These are phyloP conservation scores for Melipona quadrifasciata DNA, from an alignment of 1,140 invertebrate species.

Conservation along the genomic window DNA sequence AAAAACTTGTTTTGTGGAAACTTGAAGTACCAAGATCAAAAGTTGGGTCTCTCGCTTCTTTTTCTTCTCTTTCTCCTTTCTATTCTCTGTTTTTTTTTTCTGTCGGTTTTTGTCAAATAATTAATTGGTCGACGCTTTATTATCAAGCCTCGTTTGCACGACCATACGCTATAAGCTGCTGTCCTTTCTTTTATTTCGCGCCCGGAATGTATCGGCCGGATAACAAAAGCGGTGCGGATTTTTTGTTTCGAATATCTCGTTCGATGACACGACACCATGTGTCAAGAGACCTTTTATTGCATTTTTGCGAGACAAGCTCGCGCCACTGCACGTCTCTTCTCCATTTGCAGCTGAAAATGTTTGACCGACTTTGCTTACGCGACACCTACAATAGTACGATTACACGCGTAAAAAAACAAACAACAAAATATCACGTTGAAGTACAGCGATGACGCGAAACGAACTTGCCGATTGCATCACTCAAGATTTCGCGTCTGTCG, in stretches of 20 bases:
- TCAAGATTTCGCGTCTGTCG: neutral
- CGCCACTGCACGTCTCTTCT: neutral
- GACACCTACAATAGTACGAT: neutral
- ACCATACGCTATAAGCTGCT: too few relatives aligned
- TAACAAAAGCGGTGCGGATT: conserved; percentile 9
- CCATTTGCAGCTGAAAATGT: conserved; percentile 12
- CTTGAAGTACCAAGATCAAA: too few relatives aligned
- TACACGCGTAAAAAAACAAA: conserved; percentile 13
- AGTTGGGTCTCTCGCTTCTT: too few relatives aligned
- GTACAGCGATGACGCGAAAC: too few relatives aligned
- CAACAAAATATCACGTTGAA: conserved; percentile 11
- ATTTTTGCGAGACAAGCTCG: conserved; percentile 12
- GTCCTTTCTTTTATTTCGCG: conserved; percentile 9
- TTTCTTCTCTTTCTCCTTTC: too few relatives aligned
- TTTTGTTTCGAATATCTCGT: conserved; percentile 18
- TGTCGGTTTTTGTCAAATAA: too few relatives aligned
- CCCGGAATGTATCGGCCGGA: conserved; percentile 8
- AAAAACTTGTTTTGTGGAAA: too few relatives aligned
- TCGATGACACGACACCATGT: conserved; percentile 21
- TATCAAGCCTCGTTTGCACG: neutral
- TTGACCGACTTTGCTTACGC: conserved; percentile 16
- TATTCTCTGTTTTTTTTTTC: too few relatives aligned
- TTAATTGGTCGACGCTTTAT: too few relatives aligned
- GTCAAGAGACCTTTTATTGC: conserved; percentile 33
- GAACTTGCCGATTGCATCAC: too few relatives aligned